A percentile compares a stretch with the other conserved stretches of the same genome.
These are phyloP conservation scores for Callitettix versicolor DNA, from an alignment of 1,140 invertebrate species.

Conservation along the genomic window DNA sequence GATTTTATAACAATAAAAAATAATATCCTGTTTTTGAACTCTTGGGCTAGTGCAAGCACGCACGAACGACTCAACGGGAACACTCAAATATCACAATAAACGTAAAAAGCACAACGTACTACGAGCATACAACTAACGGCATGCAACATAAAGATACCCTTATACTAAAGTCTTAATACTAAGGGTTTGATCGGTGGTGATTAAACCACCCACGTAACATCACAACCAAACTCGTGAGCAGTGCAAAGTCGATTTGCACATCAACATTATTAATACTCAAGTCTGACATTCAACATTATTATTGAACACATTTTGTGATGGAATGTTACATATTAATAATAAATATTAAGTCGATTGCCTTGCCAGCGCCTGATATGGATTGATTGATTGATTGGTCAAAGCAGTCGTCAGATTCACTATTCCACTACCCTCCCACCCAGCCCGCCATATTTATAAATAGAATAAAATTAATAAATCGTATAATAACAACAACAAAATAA, in stretches of 20 bases:
- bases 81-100: conserved; percentile 5
- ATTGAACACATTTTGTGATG: conserved; percentile 17
- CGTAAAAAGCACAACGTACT: conserved; percentile 7
- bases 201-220: conserved; percentile 8
- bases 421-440: conserved; percentile 1
- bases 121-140: conserved; percentile 2
- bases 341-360: neutral
- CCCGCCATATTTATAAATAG: conserved; percentile 5
- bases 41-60: conserved; percentile 8
- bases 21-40: conserved; percentile 2
- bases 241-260: conserved; percentile 7
- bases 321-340: conserved; percentile 2
- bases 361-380: neutral
- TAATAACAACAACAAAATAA: conserved; percentile 13
- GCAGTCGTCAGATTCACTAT: too few relatives aligned
- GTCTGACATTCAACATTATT: conserved; percentile 1
- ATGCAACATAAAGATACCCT: conserved; percentile 6
- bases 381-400: conserved; percentile 4
- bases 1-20: conserved; percentile 1
- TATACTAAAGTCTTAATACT: neutral
- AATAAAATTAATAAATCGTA: conserved; percentile 13
- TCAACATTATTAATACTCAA: conserved; percentile 8
- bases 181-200: neutral
- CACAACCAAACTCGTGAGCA: conserved; percentile 15
- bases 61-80: neutral